Percentiles rank a stretch among this genome's conserved stretches.
Conservation (phyloP, 2,888 invertebrate genomes). For the Luperina nickerlii region DNA sequence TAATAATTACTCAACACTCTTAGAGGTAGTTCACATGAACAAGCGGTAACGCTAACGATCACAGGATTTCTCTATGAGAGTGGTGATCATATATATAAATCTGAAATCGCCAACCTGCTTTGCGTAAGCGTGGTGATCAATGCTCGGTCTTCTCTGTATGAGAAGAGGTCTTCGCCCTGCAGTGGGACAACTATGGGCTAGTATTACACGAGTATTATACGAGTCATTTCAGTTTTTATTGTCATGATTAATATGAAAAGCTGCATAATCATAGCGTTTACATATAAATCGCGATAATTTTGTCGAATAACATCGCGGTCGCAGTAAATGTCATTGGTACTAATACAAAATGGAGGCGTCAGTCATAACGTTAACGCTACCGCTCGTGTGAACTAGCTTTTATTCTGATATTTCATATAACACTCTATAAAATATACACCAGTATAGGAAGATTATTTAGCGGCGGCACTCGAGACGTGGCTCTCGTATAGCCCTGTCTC, state of each 20-base stretch:
- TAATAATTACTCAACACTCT: background rate
- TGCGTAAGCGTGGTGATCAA: background rate
- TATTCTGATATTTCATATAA: constrained; percentile 17
- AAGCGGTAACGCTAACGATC: background rate
- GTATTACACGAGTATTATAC: background rate
- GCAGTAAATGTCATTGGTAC: background rate
- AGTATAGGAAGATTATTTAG: constrained; percentile 1
- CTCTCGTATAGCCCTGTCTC: background rate
- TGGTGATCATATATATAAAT: background rate
- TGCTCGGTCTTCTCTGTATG: background rate
- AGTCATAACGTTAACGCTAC: background rate
- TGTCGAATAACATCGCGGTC: background rate
- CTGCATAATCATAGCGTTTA: too few relatives aligned
- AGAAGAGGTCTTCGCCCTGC: background rate
- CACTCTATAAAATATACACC: constrained; percentile 24
- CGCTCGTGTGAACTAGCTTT: constrained; percentile 14
- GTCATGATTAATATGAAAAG: background rate
- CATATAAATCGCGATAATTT: background rate
- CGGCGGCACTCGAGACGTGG: background rate
- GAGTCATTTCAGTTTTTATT: background rate
- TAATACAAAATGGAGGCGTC: background rate
- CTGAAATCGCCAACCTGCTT: background rate
- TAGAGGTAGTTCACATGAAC: constrained; percentile 21
- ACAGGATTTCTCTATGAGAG: background rate
- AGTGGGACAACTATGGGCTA: too few relatives aligned